These are phyloP conservation scores for Acrossocheilus wenchowensis DNA, from an alignment of 2,797 vertebrate species.

Conservation along the genomic window DNA sequence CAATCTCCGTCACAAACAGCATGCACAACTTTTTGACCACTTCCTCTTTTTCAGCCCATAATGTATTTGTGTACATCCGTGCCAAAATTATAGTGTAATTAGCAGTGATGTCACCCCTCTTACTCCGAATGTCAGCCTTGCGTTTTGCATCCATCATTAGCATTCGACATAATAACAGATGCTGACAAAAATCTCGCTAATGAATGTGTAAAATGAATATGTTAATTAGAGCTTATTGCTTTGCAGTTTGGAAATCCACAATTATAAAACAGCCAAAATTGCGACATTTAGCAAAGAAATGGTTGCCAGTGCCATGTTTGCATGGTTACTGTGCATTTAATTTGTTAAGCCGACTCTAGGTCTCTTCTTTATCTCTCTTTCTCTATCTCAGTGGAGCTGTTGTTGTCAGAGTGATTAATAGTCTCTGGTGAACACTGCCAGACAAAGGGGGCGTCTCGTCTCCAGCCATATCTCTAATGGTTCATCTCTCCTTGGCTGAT, in stretches of 20 bases:
- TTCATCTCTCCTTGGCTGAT: slow-evolving; percentile 68
- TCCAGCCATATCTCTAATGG: slow-evolving; percentile 69
- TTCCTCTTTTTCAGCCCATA: slow-evolving; percentile 5
- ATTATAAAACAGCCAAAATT: slow-evolving; percentile 70
- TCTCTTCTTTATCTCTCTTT: slow-evolving; percentile 15
- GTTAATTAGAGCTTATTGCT: slow-evolving; percentile 76
- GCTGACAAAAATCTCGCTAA: slow-evolving; percentile 61
- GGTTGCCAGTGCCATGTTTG: slow-evolving; percentile 25
- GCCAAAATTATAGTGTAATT: slow-evolving; percentile 8
- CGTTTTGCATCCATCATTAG: slow-evolving; percentile 42
- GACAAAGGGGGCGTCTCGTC: slow-evolving; percentile 63
- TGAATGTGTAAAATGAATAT: slow-evolving; percentile 71
- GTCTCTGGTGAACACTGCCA: slow-evolving; percentile 71
- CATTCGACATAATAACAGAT: slow-evolving; percentile 42
- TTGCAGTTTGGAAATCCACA: slow-evolving; percentile 65
- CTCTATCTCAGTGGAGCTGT: slow-evolving; percentile 26
- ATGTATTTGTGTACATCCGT: not conserved
- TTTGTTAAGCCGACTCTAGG: slow-evolving; percentile 11
- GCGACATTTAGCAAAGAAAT: slow-evolving; percentile 66
- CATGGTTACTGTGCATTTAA: slow-evolving; percentile 49
- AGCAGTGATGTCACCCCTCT: slow-evolving; percentile 22
- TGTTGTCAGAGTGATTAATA: slow-evolving; percentile 72
- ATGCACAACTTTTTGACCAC: not conserved
- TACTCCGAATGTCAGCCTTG: slow-evolving; percentile 29
- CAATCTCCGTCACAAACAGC: not conserved